Conservation (phyloP, 37 sponge, comb jelly and placozoan genomes). For the Lycopodina hypogea region DNA sequence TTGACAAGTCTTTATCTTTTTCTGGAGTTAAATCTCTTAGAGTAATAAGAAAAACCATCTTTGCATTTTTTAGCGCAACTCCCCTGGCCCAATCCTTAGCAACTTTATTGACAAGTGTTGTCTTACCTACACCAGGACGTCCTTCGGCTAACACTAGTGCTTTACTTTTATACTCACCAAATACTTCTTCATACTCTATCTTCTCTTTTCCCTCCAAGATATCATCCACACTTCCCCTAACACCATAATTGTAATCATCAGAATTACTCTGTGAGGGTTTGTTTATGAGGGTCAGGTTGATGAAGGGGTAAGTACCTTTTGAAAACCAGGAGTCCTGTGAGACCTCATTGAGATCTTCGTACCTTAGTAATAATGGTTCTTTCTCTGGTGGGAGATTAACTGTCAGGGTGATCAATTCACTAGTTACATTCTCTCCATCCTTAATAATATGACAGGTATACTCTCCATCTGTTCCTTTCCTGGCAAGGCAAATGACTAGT, state of each 20-base stretch:
- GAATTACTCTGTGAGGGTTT: background rate
- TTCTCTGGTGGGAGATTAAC: background rate
- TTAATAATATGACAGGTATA: too few relatives aligned
- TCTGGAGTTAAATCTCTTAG: background rate
- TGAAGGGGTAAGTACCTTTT: background rate
- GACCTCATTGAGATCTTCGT: background rate
- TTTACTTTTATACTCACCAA: background rate
- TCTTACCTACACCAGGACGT: slow-evolving; percentile 31
- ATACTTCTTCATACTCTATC: background rate
- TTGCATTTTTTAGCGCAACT: background rate
- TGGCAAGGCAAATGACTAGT: too few relatives aligned
- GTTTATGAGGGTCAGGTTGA: slow-evolving; percentile 5
- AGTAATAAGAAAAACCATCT: background rate
- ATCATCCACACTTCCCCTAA: background rate
- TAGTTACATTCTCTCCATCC: too few relatives aligned
- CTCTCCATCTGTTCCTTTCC: too few relatives aligned
- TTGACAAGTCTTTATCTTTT: background rate
- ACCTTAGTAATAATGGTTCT: background rate
- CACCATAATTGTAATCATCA: background rate
- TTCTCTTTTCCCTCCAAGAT: background rate
- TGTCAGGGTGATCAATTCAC: background rate
- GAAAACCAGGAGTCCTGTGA: slow-evolving; percentile 1
- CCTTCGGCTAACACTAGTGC: slow-evolving; percentile 8
- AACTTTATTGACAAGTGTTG: slow-evolving; percentile 19
- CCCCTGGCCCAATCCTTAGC: slow-evolving; percentile 10